These are phyloP conservation scores for Nanger granti DNA, from an alignment of 2,113 vertebrate genomes.

Conservation along the genomic window DNA sequence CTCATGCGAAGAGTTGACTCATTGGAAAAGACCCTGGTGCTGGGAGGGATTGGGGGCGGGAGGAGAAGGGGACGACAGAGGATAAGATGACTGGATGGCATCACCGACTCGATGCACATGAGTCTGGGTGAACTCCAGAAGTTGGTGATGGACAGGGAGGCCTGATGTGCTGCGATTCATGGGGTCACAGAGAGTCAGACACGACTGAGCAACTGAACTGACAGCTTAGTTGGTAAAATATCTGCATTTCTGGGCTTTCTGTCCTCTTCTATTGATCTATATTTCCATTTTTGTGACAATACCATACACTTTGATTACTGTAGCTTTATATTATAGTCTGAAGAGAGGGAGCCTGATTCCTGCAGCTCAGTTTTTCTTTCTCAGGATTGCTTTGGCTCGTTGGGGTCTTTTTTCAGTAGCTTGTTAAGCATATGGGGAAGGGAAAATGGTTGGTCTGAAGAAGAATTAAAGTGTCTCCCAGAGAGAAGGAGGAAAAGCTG, in stretches of 20 bases:
- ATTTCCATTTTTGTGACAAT: background rate
- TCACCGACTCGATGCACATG: rapidly evolving
- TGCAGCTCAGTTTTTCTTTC: background rate
- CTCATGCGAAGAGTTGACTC: no score
- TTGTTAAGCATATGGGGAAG: background rate
- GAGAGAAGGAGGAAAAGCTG: background rate
- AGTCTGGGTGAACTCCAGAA: no score
- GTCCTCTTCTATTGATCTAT: background rate
- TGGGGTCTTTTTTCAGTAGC: background rate
- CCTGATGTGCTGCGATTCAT: no score
- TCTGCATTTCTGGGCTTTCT: background rate
- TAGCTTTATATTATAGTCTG: background rate
- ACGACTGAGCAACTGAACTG: background rate
- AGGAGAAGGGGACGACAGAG: no score
- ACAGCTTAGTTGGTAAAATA: background rate
- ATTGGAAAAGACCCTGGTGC: no score
- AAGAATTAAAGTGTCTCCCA: background rate
- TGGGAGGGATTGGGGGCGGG: no score
- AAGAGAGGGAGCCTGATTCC: background rate
- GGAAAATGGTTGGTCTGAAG: background rate
- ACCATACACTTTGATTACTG: background rate
- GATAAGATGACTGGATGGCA: no score
- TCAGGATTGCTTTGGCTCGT: background rate
- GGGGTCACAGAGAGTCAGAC: no score
- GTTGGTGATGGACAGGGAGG: no score